Conservation (phyloP, 2,888 invertebrate genomes). For the Trissolcus brochymenae region DNA sequence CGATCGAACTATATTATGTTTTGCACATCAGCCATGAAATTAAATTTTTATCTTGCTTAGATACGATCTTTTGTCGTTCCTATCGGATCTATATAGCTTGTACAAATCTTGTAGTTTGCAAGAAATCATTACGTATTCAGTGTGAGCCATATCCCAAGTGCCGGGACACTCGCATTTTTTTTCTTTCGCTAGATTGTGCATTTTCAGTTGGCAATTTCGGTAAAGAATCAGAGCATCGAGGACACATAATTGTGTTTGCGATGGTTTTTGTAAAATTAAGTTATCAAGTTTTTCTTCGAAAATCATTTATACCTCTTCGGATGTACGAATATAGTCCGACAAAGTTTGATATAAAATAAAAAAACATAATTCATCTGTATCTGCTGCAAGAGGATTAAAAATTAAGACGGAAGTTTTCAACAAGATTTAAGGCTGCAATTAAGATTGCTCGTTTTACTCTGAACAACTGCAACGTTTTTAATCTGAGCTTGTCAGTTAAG, state of each 20-base stretch:
- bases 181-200: conserved; percentile 33
- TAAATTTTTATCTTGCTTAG: conserved; percentile 56
- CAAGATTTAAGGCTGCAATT: conserved; percentile 22
- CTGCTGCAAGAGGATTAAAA: too few species aligned
- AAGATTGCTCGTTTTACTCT: conserved; percentile 25
- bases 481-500: conserved; percentile 24
- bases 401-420: conserved; percentile 5
- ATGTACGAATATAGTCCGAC: too few species aligned
- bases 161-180: conserved; percentile 41
- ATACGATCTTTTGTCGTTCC: conserved; percentile 39
- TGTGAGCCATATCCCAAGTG: conserved; percentile 25
- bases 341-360: too few species aligned
- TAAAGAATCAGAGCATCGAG: conserved; percentile 12
- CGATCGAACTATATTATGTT: conserved; percentile 50
- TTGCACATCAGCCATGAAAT: conserved; percentile 55
- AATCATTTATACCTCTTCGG: too few species aligned
- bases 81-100: conserved; percentile 26
- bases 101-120: conserved; percentile 52
- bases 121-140: conserved; percentile 54
- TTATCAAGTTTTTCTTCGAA: too few species aligned
- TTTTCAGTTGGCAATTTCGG: conserved; percentile 27
- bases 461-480: conserved; percentile 30
- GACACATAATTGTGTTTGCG: conserved; percentile 15
- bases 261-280: not conserved
- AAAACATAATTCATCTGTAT: too few species aligned